These are phyloP conservation scores for Nesidiocoris tenuis DNA, from an alignment of 2,888 invertebrate species.

Conservation along the genomic window DNA sequence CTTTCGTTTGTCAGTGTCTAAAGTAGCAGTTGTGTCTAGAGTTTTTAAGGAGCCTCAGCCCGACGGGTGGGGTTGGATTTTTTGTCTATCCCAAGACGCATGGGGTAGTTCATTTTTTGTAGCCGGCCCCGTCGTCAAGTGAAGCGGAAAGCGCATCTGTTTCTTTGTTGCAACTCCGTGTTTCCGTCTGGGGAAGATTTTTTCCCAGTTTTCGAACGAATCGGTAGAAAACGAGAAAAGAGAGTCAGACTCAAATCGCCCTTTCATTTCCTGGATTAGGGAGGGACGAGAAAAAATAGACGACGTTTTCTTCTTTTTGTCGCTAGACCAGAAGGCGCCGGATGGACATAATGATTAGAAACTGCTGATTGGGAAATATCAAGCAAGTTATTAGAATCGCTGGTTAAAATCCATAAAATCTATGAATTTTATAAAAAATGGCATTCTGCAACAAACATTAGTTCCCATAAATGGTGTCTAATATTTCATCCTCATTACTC, in stretches of 20 bases:
- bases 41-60: conserved; percentile 17
- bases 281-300: not conserved
- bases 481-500: too few species aligned
- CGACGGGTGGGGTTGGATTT: conserved; percentile 22
- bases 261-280: not conserved
- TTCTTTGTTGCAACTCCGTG: conserved; percentile 14
- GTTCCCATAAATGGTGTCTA: too few species aligned
- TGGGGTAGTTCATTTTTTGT: conserved; percentile 11
- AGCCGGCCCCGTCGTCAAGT: conserved; percentile 9
- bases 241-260: conserved; percentile 48
- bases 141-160: conserved; percentile 36
- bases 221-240: not conserved
- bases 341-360: too few species aligned
- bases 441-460: too few species aligned
- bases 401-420: too few species aligned
- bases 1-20: not conserved
- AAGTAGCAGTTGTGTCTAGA: conserved; percentile 11
- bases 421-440: too few species aligned
- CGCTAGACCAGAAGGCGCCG: not conserved
- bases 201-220: not conserved
- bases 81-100: not conserved
- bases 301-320: too few species aligned
- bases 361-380: too few species aligned
- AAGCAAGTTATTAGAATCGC: too few species aligned
- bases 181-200: conserved; percentile 12